These are phyloP conservation scores for Caenorhabditis afra DNA, from an alignment of 2,888 invertebrate species.

Conservation along the genomic window DNA sequence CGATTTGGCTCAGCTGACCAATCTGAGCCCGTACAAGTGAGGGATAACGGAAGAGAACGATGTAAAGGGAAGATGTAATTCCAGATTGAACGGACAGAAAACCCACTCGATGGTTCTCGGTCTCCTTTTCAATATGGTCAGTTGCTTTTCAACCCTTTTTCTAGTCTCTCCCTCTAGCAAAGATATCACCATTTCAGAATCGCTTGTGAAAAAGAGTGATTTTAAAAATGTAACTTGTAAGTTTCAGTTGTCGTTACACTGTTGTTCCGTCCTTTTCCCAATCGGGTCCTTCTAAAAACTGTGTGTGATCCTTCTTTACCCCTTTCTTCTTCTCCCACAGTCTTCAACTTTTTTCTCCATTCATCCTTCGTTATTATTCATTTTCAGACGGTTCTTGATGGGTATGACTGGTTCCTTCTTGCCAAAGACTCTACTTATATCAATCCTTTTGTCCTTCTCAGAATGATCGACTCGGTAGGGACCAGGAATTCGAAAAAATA, in stretches of 20 bases:
- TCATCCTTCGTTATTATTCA: conserved; percentile 22
- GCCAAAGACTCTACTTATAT: conserved; percentile 90
- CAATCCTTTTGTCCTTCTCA: conserved; percentile 87
- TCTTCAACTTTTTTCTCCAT: not conserved
- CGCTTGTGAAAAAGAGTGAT: conserved; percentile 9
- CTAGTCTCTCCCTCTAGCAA: not conserved
- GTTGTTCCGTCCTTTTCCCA: conserved; percentile 3
- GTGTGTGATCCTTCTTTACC: conserved; percentile 16
- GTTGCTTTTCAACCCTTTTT: conserved; percentile 26
- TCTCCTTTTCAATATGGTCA: conserved; percentile 64
- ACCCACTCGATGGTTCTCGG: conserved; percentile 64
- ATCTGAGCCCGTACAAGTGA: conserved; percentile 71
- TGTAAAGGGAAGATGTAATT: not conserved
- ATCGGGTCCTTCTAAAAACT: conserved; percentile 13
- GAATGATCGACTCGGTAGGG: conserved; percentile 83
- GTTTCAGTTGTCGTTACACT: conserved; percentile 35
- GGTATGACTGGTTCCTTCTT: conserved; percentile 93
- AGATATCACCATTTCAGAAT: conserved; percentile 34
- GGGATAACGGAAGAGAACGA: not conserved
- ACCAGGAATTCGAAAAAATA: not conserved
- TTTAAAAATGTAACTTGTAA: conserved; percentile 15
- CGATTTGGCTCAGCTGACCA: conserved; percentile 69
- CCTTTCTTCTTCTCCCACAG: not conserved
- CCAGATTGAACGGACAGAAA: conserved; percentile 65
- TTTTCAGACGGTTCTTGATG: conserved; percentile 82